phyloP scores from a whole-genome alignment of 2,113 vertebrate genomes.

The Delphinapterus leucas region DNA sequence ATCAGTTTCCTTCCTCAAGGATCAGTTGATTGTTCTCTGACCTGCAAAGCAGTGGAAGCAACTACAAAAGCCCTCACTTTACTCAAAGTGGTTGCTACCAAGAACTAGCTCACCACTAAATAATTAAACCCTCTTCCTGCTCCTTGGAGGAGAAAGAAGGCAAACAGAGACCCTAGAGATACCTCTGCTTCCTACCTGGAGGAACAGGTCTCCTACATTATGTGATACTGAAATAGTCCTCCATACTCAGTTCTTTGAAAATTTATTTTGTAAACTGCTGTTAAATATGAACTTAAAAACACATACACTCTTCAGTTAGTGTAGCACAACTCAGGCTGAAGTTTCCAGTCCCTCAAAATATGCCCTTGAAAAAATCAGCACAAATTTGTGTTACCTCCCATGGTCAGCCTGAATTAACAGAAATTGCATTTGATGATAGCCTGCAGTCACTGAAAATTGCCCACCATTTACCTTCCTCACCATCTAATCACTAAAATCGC shows the following conservation, averaged over 20 bases:
- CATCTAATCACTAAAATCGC: not conserved
- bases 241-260: not conserved
- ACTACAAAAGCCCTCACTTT: not conserved
- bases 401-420: conserved; percentile 4
- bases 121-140: not conserved
- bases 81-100: fast-evolving
- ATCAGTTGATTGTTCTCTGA: not conserved
- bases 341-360: not conserved
- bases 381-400: conserved; percentile 19
- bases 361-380: not conserved
- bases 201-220: not conserved
- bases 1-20: not conserved
- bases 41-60: not conserved
- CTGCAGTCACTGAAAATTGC: conserved; percentile 49
- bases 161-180: not conserved
- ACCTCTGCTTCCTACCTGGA: not conserved
- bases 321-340: not conserved
- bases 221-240: not conserved
- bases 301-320: not conserved
- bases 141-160: no score
- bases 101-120: not conserved
- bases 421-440: conserved; percentile 33
- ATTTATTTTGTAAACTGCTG: no score
- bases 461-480: conserved; percentile 27
- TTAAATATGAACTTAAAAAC: not conserved